Evolutionary conservation across 1,140 invertebrate genomes (phyloP).

Genomic region (Schlechtendalia chinensis): DNA sequence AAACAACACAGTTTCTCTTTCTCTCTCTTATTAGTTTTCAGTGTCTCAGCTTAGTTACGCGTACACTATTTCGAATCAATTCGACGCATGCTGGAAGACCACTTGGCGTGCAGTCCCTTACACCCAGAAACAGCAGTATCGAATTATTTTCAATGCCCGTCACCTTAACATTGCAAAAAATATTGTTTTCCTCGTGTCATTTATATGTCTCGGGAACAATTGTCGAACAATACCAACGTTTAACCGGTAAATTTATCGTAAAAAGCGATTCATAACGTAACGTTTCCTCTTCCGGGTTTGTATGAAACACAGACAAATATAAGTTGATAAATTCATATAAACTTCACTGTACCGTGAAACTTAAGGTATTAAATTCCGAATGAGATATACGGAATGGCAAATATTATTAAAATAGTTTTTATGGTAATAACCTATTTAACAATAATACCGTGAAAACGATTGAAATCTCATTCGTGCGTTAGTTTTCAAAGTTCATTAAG

Average conservation of each 20-base stretch:
- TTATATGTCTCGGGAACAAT: slow-evolving; percentile 26
- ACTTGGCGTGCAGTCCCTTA: too few species aligned
- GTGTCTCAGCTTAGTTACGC: too few species aligned
- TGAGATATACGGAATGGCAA: background rate
- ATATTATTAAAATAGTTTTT: background rate
- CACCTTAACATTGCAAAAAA: slow-evolving; percentile 9
- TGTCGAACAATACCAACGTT: slow-evolving; percentile 18
- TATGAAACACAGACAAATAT: slow-evolving; percentile 11
- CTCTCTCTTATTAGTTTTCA: too few species aligned
- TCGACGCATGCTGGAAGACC: too few species aligned
- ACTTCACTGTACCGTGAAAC: background rate
- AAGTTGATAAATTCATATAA: background rate
- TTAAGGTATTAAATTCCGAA: slow-evolving; percentile 3
- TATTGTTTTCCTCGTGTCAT: background rate
- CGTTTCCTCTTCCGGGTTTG: slow-evolving; percentile 25
- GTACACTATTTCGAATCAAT: too few species aligned
- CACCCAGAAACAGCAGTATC: too few species aligned
- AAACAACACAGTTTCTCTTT: too few species aligned
- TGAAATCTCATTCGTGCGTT: too few species aligned
- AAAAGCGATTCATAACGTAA: slow-evolving; percentile 14
- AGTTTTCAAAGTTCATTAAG: too few species aligned
- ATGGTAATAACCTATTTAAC: background rate
- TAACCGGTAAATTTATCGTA: slow-evolving; percentile 9
- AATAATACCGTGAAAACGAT: background rate
- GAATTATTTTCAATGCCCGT: slow-evolving; percentile 24